phyloP scores from a whole-genome alignment of 2,888 invertebrate species.

The Drosophila antonietae region DNA sequence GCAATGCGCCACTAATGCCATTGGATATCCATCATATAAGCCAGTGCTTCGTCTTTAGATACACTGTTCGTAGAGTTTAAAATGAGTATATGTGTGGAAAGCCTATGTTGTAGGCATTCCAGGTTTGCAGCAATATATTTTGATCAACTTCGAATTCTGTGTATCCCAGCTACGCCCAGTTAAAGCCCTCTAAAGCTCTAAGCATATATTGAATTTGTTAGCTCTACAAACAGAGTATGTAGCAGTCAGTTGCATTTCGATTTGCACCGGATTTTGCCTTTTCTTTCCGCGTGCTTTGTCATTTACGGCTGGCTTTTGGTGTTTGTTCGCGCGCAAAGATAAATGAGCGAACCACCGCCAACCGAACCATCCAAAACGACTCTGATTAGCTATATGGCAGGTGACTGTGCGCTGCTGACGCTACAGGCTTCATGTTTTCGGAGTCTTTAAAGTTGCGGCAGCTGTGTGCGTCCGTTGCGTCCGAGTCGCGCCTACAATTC shows the following conservation, averaged over 20 bases:
- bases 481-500: constrained; percentile 33
- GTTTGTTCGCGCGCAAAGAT: constrained; percentile 63
- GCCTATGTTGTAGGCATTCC: background rate
- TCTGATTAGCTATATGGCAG: constrained; percentile 52
- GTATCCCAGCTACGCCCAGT: no score
- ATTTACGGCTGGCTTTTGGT: constrained; percentile 43
- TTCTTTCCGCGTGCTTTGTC: constrained; percentile 41
- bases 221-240: background rate
- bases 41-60: constrained; percentile 28
- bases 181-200: background rate
- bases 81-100: background rate
- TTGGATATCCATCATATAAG: constrained; percentile 76
- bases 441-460: constrained; percentile 45
- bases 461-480: constrained; percentile 22
- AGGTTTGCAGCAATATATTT: no score
- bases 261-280: constrained; percentile 32
- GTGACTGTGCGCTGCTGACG: constrained; percentile 25
- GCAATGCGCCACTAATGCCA: constrained; percentile 50
- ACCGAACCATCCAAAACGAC: constrained; percentile 32
- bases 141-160: no score
- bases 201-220: background rate
- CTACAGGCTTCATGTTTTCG: constrained; percentile 36
- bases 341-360: constrained; percentile 47
- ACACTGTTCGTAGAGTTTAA: background rate
- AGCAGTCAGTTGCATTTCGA: constrained; percentile 2